A percentile compares a stretch with the other conserved stretches of the same genome.
Evolutionary conservation across 1,140 invertebrate species (phyloP).

Genomic region (Drosophila santomea): DNA sequence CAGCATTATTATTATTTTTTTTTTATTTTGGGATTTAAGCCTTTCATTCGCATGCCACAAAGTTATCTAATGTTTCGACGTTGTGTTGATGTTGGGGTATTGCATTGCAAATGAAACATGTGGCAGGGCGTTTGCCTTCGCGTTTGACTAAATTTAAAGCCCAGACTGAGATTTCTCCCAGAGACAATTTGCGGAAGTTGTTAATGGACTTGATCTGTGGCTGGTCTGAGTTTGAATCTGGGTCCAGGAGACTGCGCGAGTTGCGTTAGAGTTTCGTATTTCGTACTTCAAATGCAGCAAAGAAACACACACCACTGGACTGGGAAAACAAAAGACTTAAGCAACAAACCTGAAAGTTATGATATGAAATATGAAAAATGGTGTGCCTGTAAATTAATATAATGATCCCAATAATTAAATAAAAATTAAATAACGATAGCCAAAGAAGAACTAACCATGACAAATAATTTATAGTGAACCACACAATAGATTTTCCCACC

Average conservation of each 20-base stretch:
- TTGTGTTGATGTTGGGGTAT: slow-evolving; percentile 24
- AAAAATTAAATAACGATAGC: too few species aligned
- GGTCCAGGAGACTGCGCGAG: background rate
- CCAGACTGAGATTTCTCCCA: slow-evolving; percentile 54
- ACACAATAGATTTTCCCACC: too few species aligned
- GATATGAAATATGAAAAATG: slow-evolving; percentile 6
- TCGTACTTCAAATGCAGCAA: slow-evolving; percentile 30
- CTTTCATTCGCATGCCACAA: slow-evolving; percentile 68
- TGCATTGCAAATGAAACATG: slow-evolving; percentile 55
- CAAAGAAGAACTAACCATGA: too few species aligned
- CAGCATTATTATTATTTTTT: slow-evolving; percentile 6
- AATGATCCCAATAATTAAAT: too few species aligned
- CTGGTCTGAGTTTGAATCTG: slow-evolving; percentile 6
- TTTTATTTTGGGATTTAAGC: slow-evolving; percentile 48
- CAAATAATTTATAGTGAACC: too few species aligned
- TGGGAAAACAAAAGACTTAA: slow-evolving; percentile 61
- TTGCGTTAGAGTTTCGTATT: slow-evolving; percentile 15
- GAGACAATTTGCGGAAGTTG: slow-evolving; percentile 72
- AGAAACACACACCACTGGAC: slow-evolving; percentile 18
- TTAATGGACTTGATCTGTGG: slow-evolving; percentile 53
- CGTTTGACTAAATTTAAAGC: slow-evolving; percentile 78
- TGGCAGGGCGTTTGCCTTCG: slow-evolving; percentile 71
- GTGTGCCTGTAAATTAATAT: too few species aligned
- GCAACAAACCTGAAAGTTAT: slow-evolving; percentile 46
- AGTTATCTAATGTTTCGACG: slow-evolving; percentile 66